Conservation (phyloP, 1,140 invertebrate species). For the Atopsyche davidsoni region DNA sequence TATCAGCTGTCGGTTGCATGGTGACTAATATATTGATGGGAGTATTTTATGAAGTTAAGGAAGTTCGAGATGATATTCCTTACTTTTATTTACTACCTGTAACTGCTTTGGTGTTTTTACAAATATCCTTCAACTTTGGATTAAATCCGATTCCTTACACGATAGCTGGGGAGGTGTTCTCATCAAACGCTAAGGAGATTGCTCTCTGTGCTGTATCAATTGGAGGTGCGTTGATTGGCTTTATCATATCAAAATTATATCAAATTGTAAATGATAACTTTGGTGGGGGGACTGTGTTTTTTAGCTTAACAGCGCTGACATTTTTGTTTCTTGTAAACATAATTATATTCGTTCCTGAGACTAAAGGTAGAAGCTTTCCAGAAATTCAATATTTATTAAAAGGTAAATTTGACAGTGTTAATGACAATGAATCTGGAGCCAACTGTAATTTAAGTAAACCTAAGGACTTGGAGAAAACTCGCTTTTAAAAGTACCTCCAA, state of each 20-base stretch:
- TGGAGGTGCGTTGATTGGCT: constrained; percentile 16
- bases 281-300: constrained; percentile 12
- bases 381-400: constrained; percentile 22
- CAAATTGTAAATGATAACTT: constrained; percentile 11
- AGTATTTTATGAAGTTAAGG: neutral
- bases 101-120: constrained; percentile 11
- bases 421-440: too few relatives aligned
- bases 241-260: constrained; percentile 13
- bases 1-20: constrained; percentile 16
- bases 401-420: too few relatives aligned
- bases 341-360: constrained; percentile 20
- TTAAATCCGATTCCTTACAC: constrained; percentile 18
- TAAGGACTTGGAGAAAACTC: too few relatives aligned
- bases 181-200: constrained; percentile 20
- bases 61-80: neutral
- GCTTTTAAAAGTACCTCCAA: neutral
- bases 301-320: constrained; percentile 7
- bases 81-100: constrained; percentile 12
- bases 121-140: constrained; percentile 10
- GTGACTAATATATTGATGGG: constrained; percentile 8
- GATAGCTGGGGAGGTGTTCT: constrained; percentile 22
- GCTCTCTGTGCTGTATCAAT: constrained; percentile 17
- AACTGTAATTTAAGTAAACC: too few relatives aligned
- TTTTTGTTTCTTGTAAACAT: constrained; percentile 6
- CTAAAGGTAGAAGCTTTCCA: constrained; percentile 16